These are phyloP conservation scores for Etheostoma spectabile DNA, from an alignment of 2,113 vertebrate genomes.

Conservation along the genomic window DNA sequence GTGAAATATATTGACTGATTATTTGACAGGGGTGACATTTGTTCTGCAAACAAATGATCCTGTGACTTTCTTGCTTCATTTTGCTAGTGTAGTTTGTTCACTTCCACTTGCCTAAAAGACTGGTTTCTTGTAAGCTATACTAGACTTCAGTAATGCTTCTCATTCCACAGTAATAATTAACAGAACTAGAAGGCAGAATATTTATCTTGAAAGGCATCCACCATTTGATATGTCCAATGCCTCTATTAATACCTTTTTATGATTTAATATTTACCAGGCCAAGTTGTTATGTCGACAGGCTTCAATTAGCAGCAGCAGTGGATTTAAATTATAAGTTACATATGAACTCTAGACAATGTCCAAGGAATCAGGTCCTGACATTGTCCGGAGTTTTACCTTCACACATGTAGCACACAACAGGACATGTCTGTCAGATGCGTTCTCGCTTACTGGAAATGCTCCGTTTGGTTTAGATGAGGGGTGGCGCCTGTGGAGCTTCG, in stretches of 20 bases:
- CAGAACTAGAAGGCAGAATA: background rate
- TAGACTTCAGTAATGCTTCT: background rate
- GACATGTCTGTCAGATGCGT: too few relatives aligned
- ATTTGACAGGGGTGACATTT: slow-evolving; percentile 24
- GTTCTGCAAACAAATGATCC: slow-evolving; percentile 25
- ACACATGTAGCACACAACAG: too few relatives aligned
- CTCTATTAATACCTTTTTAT: background rate
- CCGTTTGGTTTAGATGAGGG: too few relatives aligned
- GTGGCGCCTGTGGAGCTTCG: background rate
- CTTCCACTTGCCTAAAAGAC: slow-evolving; percentile 22
- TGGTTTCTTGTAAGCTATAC: background rate
- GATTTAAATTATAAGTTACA: background rate
- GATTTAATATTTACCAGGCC: background rate
- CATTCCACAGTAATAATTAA: background rate
- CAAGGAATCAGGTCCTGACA: too few relatives aligned
- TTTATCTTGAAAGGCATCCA: background rate
- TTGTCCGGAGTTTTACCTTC: too few relatives aligned
- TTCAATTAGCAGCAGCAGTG: background rate
- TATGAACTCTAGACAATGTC: too few relatives aligned
- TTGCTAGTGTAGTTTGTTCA: slow-evolving; percentile 20
- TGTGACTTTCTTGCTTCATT: slow-evolving; percentile 11
- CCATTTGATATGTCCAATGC: background rate
- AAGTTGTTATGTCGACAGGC: background rate
- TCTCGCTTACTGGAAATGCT: too few relatives aligned
- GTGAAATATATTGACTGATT: slow-evolving; percentile 22